These are phyloP conservation scores for Lithophane ornitopus DNA, from an alignment of 2,888 invertebrate species.

Conservation along the genomic window DNA sequence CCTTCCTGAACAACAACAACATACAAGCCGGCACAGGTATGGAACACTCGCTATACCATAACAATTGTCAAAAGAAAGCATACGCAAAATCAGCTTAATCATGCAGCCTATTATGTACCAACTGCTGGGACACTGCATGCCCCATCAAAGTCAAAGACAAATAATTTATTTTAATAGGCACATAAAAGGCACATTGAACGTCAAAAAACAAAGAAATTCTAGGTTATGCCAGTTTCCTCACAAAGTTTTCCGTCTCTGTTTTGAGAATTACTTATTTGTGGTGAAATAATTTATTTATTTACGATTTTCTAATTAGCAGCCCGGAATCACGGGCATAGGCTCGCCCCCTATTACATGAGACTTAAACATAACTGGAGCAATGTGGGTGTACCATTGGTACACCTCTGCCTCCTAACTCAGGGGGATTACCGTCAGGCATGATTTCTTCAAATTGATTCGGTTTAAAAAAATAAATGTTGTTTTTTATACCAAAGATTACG, in stretches of 20 bases:
- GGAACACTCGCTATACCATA: neutral
- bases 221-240: neutral
- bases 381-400: neutral
- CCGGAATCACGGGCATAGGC: no score
- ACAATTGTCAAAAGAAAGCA: neutral
- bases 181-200: no score
- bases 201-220: no score
- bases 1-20: slow-evolving; percentile 95
- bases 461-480: neutral
- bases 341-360: no score
- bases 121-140: neutral
- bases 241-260: neutral
- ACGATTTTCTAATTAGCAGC: neutral
- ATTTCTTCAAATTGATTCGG: neutral
- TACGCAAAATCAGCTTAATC: neutral
- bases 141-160: no score
- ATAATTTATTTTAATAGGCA: no score
- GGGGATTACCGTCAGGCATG: neutral
- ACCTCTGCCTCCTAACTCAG: neutral
- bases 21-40: slow-evolving; percentile 92
- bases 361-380: neutral
- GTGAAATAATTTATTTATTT: no score
- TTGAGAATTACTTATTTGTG: no score
- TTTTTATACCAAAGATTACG: slow-evolving; percentile 91
- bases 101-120: neutral